Base-by-base conservation (phyloP, 2,797 vertebrate species). In the Chrosomus eos region DNA sequence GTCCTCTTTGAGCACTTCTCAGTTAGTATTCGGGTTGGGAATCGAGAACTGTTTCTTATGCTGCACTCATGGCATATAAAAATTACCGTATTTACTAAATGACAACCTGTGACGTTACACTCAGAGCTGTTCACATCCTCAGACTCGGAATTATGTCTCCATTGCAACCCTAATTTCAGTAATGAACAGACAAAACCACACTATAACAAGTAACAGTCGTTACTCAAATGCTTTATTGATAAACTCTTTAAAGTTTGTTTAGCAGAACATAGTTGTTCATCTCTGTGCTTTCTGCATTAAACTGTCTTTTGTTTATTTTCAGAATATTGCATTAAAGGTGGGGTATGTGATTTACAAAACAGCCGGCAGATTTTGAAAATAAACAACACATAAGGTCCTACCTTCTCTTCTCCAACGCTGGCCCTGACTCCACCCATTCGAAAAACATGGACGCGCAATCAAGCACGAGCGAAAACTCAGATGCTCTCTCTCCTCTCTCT, bases 31-130 rank as follows among this genome's bases (percentile, higher is more conserved):
- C 26, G 38, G 40, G 38, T 62, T 78, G 75, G 55, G n/a, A 62
- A 43, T 78, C 13, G 5, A 76, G 21, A 76, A 76, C 7, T 31
- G 36, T 38, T 62, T 62, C 16, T 60, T 60, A 77, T 77, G 75
- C n/a, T 26, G 7, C 33, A 18, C 19, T 77, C 16, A 62, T n/a
- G 3, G 8, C 23, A 77, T 76, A 55, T 9, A 5, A 7, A 38
- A 76, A 40, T 60, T 11, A 38, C 9, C 4, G 14, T 14, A 60
- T 60, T 60, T 76, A 76, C 14, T 38, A n/a, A 8, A 40, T 53
- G 28, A 23, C 72, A 53, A 23, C 9, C 28, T 0, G 1, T 11
- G 11, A 60, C 11, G 16, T 18, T 48, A 48, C 18, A 48, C 45
- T 48, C 45, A 28, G 58, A 62, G 5, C 13, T 62, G 26, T 2